phyloP scores from a whole-genome alignment of 92 coral and sea anemone species.

The Heliopora coerulea region DNA sequence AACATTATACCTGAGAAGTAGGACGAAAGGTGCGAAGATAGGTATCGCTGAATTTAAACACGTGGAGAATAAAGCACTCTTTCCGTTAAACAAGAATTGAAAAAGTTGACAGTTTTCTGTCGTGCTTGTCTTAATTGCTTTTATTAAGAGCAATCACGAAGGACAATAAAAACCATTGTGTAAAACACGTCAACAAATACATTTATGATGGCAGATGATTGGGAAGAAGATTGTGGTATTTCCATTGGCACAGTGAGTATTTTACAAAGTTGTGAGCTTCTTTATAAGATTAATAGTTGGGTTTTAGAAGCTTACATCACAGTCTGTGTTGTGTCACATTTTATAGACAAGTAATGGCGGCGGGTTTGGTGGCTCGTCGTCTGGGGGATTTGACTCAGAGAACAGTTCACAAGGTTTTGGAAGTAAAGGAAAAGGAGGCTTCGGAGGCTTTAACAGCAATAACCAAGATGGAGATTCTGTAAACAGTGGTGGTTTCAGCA shows the following conservation, averaged over 20 bases:
- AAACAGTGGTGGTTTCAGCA: constrained; percentile 4
- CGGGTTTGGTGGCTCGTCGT: constrained; percentile 1
- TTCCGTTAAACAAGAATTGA: neutral
- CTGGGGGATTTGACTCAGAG: neutral
- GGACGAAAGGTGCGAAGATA: no score
- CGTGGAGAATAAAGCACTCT: neutral
- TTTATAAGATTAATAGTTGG: neutral
- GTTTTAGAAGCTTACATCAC: neutral
- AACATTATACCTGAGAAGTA: no score
- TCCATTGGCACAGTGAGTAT: constrained; percentile 21
- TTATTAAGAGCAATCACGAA: no score
- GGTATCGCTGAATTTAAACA: neutral
- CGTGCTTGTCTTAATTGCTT: neutral
- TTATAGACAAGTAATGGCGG: neutral
- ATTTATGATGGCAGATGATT: constrained; percentile 26
- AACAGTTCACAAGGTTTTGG: no score
- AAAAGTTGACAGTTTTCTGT: no score
- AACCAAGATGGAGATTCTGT: no score
- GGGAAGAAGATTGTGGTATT: constrained; percentile 21
- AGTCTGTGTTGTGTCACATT: neutral
- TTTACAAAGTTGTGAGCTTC: neutral
- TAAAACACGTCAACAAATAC: neutral
- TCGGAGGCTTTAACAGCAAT: no score
- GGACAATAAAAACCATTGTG: no score
- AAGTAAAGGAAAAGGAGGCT: no score